Evolutionary conservation across 2,888 invertebrate genomes (phyloP).

Genomic region (Lamproptera curius): DNA sequence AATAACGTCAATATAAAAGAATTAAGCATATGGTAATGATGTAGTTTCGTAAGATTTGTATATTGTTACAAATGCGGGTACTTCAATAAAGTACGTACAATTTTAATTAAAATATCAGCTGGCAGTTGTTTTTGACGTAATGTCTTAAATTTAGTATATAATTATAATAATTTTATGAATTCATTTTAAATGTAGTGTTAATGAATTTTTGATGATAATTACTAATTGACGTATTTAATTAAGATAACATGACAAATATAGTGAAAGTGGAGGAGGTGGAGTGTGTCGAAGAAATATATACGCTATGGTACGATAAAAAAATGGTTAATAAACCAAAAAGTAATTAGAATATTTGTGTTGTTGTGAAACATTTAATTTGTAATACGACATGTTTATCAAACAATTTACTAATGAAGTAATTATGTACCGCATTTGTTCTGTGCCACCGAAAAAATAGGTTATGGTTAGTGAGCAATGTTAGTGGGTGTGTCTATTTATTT

Average conservation of each 20-base stretch:
- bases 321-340: too few species aligned
- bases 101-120: not conserved
- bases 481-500: too few species aligned
- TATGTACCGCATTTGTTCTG: too few species aligned
- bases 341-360: too few species aligned
- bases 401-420: too few species aligned
- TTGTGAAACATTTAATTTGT: too few species aligned
- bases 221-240: conserved; percentile 31
- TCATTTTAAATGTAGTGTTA: conserved; percentile 24
- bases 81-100: not conserved
- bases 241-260: conserved; percentile 27
- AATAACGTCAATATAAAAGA: too few species aligned
- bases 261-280: conserved; percentile 38
- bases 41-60: too few species aligned
- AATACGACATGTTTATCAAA: too few species aligned
- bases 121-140: conserved; percentile 15
- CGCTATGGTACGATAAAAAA: conserved; percentile 51
- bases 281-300: conserved; percentile 46
- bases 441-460: too few species aligned
- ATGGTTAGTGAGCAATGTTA: too few species aligned
- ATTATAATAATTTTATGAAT: conserved; percentile 2
- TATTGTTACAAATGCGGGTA: conserved; percentile 1
- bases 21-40: too few species aligned
- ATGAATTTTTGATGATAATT: conserved; percentile 12
- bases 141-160: conserved; percentile 11